Conservation (phyloP, 2,797 vertebrate species). For the Knipowitschia caucasica region DNA sequence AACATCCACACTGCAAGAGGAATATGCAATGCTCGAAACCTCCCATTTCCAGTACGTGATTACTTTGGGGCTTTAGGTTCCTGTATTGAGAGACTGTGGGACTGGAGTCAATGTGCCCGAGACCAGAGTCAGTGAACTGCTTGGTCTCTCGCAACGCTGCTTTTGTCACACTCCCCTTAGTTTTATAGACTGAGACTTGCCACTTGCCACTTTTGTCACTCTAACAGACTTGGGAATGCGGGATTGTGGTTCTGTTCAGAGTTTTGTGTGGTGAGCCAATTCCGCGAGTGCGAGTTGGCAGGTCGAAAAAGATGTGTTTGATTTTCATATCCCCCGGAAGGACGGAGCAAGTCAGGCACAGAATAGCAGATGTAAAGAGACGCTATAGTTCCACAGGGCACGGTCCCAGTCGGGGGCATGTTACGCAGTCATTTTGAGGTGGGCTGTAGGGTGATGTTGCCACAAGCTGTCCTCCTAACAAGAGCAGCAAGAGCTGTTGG, state of each 20-base stretch:
- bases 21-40: slow-evolving; percentile 32
- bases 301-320: slow-evolving; percentile 33
- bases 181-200: slow-evolving; percentile 36
- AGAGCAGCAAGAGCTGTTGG: slow-evolving; percentile 15
- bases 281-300: slow-evolving; percentile 41
- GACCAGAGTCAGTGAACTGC: slow-evolving; percentile 51
- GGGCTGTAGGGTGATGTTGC: slow-evolving; percentile 25
- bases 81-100: slow-evolving; percentile 38
- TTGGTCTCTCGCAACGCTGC: slow-evolving; percentile 36
- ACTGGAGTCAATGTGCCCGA: slow-evolving; percentile 38
- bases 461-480: slow-evolving; percentile 26
- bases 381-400: slow-evolving; percentile 16
- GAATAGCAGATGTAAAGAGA: slow-evolving; percentile 44
- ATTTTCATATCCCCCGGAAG: slow-evolving; percentile 40
- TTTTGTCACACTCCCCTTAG: slow-evolving; percentile 48
- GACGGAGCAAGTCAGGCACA: slow-evolving; percentile 32
- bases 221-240: slow-evolving; percentile 39
- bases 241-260: slow-evolving; percentile 29
- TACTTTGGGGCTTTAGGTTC: slow-evolving; percentile 54
- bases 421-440: slow-evolving; percentile 29
- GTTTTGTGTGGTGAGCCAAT: slow-evolving; percentile 32
- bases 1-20: slow-evolving; percentile 27
- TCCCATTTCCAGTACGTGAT: slow-evolving; percentile 40
- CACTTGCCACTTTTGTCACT: slow-evolving; percentile 40
- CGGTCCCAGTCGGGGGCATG: slow-evolving; percentile 15